A percentile compares a stretch with the other conserved stretches of the same genome.
These are phyloP conservation scores for Eidolon dupreanum DNA, from an alignment of 2,797 vertebrate species.

Conservation along the genomic window DNA sequence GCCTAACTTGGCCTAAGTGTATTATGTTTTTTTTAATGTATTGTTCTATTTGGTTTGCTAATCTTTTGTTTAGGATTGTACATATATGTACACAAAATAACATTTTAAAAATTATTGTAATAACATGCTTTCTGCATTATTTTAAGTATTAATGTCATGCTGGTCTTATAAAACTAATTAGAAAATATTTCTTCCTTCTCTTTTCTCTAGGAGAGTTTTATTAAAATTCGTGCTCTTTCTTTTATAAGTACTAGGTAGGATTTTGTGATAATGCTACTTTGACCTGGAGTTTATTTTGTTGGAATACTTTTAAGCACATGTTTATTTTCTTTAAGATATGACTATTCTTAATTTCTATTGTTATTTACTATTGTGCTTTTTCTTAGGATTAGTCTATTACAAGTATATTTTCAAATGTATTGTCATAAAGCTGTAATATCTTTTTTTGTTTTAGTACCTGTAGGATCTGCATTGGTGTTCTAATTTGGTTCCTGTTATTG, in stretches of 20 bases:
- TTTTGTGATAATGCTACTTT: background rate
- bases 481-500: background rate
- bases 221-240: background rate
- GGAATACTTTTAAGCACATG: background rate
- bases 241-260: background rate
- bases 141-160: background rate
- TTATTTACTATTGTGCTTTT: background rate
- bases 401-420: background rate
- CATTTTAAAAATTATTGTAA: background rate
- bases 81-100: background rate
- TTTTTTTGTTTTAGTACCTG: background rate
- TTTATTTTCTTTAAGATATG: background rate
- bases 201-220: background rate
- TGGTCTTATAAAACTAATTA: background rate
- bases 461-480: background rate
- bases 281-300: background rate
- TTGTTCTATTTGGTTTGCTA: background rate
- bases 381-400: background rate
- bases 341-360: background rate
- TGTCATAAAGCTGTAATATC: background rate
- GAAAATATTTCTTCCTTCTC: no score
- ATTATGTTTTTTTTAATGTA: background rate
- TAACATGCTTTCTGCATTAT: background rate
- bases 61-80: background rate
- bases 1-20: background rate